Evolutionary conservation across 1,140 invertebrate species (phyloP), one percentile per base, ranked within the genome.

Genomic region (Drosophila littoralis): DNA sequence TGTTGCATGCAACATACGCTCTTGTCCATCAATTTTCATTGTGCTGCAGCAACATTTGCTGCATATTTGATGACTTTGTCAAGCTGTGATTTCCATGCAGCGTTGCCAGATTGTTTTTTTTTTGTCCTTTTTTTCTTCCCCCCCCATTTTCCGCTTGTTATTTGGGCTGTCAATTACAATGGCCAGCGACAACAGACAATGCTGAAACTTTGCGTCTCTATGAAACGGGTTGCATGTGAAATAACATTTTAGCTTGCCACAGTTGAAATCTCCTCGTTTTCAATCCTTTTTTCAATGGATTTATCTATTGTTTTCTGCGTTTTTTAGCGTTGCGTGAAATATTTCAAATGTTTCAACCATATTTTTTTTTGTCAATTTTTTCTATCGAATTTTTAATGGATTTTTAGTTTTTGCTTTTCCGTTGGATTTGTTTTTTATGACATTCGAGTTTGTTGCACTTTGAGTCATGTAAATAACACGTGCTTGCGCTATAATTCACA

Each of bases 21-120:
- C 15, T 66, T 52, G 15, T 69, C 55, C 9, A 50, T 51, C 7
- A 40, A 32, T 40, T 51, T 40, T 22, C 32, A 35, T 63, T 42
- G 60, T 63, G 15, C 15, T 59, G 57, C 33, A 40, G n/a, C 46
- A 35, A 33, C 55, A 68, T 59, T 51, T 32, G 15, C 40, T 63
- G 59, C 67, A 63, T 63, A 55, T 70, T 63, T 70, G 50, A 70
- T 70, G 67, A 70, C 40, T 55, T 45, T 70, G 59, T 48, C 38
- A 42, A 45, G 15, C 28, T 51, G 13, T 52, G 32, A 45, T 38
- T 61, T 69, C 50, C 36, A 6, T 35, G 28, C 42, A 22, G 12
- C 13, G 10, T 35, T 48, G 43, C 58, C 58, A 35, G 45, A 36
- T 36, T 48, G 15, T 22, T 35, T 12, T 48, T 15, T 28, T 4